Base-by-base conservation (phyloP, 1,140 invertebrate species). In the Teleogryllus occipitalis region DNA sequence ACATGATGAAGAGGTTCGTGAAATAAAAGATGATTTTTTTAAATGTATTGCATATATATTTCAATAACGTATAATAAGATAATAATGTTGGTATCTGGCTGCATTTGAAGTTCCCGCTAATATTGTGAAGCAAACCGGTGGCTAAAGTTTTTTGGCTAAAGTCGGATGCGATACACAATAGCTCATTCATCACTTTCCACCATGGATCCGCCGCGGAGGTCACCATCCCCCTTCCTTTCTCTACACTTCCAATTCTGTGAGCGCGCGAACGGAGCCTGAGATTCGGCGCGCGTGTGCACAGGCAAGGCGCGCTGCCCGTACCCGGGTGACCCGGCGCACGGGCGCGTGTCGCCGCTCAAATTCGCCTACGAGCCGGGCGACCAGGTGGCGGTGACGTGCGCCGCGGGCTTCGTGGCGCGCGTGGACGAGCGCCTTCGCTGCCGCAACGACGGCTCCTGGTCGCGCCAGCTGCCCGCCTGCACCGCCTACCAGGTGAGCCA, bases 341-440 rank as follows among this genome's bases (percentile, higher is more conserved):
- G 93, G 1, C 86, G 89, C 80, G 90, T 93, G 81, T 89, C 89
- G 3, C 93, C 93, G 8, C 86, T 92, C n/a, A 93, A 94, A 83
- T 93, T 93, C 84, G 90, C 90, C 84, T 94, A 94, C 85, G 92
- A 93, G 83, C 90, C 93, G 39, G 93, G 92, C 12, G 92, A 94
- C 83, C 90, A 90, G 79, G 87, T 94, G 78, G 91, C 91, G 82
- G 90, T 94, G 74, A 91, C 89, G n/a, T 94, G 93, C 84, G 88
- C 90, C 72, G 88, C 90, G 0, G 92, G 92, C 27, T 93, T 89
- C 82, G 90, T 91, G 85, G 82, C 85, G 8, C 82, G 83, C 18
- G 49, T 86, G 10, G 85, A 84, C 74, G 81, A 83, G 12, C 82
- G 88, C 82, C 85, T 87, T 21, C 86, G 86, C 79, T 89, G 89